Conservation (phyloP, 92 coral and sea anemone species). For the Siderastrea radians region DNA sequence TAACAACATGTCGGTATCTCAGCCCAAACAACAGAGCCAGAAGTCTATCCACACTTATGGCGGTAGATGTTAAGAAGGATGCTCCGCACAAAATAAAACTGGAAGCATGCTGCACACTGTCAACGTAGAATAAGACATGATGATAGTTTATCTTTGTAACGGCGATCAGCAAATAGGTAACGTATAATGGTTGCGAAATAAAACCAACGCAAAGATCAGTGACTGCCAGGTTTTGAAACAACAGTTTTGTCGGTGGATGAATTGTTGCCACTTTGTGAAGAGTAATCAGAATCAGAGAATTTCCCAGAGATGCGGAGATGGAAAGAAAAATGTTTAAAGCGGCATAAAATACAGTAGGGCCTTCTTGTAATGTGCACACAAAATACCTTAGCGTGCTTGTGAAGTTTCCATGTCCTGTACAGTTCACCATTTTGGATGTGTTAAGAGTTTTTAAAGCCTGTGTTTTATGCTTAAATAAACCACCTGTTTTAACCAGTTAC, state of each 20-base stretch:
- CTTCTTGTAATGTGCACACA: too few relatives aligned
- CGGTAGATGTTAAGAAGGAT: not conserved
- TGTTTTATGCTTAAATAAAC: too few relatives aligned
- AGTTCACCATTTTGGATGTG: not conserved
- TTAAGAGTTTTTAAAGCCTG: too few relatives aligned
- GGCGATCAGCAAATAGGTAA: not conserved
- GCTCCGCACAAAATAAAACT: not conserved
- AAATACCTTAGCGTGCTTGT: not conserved
- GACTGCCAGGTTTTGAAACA: not conserved
- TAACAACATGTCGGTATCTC: too few relatives aligned
- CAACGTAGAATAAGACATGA: not conserved
- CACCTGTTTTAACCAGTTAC: too few relatives aligned
- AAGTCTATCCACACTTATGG: too few relatives aligned
- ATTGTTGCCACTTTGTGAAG: not conserved
- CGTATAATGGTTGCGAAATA: not conserved
- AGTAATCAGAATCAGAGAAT: not conserved
- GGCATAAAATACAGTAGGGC: not conserved
- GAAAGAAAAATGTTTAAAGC: too few relatives aligned
- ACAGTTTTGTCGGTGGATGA: not conserved
- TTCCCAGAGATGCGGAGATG: too few relatives aligned
- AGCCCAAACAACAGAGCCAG: too few relatives aligned
- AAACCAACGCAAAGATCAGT: too few relatives aligned
- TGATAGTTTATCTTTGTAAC: not conserved
- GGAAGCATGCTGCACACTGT: not conserved
- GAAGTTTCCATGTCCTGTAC: not conserved